Base-by-base conservation (phyloP, 2,797 vertebrate species). In the Eulemur albifrons region DNA sequence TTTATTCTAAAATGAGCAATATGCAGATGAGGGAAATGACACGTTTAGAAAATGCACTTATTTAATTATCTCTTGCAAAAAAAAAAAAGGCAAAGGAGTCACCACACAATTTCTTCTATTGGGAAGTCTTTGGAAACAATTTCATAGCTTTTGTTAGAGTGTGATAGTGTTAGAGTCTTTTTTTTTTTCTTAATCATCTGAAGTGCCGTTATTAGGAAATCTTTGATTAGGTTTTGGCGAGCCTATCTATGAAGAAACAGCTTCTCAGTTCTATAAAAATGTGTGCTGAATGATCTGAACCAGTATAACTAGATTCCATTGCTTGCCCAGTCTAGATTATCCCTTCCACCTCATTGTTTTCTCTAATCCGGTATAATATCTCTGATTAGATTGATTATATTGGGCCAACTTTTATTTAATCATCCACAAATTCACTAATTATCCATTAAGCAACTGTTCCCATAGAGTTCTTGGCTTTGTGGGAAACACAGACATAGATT, bases 1-100 rank as follows among this genome's bases (percentile, higher is more conserved):
- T 92, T 18, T 97, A 96, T 97, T 97, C 18, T 94, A 23, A 89
- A 77, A 45, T 65, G 61, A 95, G 73, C 38, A 59, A 25, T 95
- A 75, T 10, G 2, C 43, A 88, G 25, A 67, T 95, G 57, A 98
- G 86, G 50, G 59, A 97, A 93, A 20, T 65, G 59, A 76, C 75
- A 93, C 14, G 10, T 95, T 96, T 83, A 48, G 20, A 96, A 94
- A 73, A 84, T 57, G 23, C 14, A 13, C 48, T 97, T 67, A 91
- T 95, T 95, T 75, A n/a, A 94, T 98, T 88, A 84, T 94, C 14
- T 91, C 63, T 93, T 94, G 35, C 59, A 90, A 79, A 89, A 79
- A 50, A 40, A 88, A 82, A 69, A 52, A 65, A 35, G 61, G 59
- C 69, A 90, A 76, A 92, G 75, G 15, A 83, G 20, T 90, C 65